phyloP scores from a whole-genome alignment of 2,113 vertebrate species.

The Megaptera novaeangliae region DNA sequence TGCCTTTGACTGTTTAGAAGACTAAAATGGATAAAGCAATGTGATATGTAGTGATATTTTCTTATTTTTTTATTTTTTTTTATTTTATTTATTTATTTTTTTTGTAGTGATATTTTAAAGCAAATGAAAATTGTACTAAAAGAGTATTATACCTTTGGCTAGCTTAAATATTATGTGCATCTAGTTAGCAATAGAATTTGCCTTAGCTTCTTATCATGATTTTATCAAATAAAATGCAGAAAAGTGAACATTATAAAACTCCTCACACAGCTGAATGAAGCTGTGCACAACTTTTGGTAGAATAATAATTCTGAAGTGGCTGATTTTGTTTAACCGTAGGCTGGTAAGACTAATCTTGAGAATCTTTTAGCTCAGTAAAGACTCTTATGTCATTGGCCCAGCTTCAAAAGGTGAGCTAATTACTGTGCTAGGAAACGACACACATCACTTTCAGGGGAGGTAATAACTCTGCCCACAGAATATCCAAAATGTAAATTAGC shows the following conservation, averaged over 20 bases:
- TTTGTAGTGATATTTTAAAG: not conserved
- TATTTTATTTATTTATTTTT: too few species aligned
- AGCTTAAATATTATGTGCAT: not conserved
- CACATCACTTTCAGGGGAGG: not conserved
- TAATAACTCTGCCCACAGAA: not conserved
- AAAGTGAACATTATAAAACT: not conserved
- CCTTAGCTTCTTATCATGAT: not conserved
- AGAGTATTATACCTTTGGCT: not conserved
- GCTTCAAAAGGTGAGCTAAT: not conserved
- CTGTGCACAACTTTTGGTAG: not conserved
- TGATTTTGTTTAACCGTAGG: not conserved
- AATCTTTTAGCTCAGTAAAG: not conserved
- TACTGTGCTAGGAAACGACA: conserved; percentile 24
- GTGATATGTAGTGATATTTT: not conserved
- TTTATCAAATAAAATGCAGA: not conserved
- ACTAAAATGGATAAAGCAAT: not conserved
- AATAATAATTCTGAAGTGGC: not conserved
- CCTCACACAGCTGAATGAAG: not conserved
- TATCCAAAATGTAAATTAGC: not conserved
- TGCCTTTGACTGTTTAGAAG: not conserved
- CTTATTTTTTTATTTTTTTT: too few species aligned
- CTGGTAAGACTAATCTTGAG: not conserved
- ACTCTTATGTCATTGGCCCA: not conserved
- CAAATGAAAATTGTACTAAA: not conserved
- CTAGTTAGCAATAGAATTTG: not conserved